Evolutionary conservation across 2,888 invertebrate genomes (phyloP).

Genomic region (Hypena proboscidalis): DNA sequence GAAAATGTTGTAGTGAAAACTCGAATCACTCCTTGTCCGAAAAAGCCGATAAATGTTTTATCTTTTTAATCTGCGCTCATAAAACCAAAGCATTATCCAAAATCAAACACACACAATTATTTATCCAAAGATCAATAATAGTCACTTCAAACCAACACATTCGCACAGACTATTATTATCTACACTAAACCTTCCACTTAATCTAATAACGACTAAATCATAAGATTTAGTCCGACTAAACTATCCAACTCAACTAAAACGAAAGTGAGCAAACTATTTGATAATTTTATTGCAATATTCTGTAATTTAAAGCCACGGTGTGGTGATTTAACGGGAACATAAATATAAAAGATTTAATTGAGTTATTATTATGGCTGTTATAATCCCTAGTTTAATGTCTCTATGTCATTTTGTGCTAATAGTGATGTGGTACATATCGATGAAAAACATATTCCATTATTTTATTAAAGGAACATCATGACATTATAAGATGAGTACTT

Average conservation of each 20-base stretch:
- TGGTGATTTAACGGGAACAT: constrained; percentile 73
- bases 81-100: background rate
- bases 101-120: background rate
- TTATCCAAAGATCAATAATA: too few relatives aligned
- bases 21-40: too few relatives aligned
- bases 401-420: constrained; percentile 50
- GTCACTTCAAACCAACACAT: too few relatives aligned
- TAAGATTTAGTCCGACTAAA: constrained; percentile 3
- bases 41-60: too few relatives aligned
- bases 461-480: too few relatives aligned
- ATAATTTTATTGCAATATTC: constrained; percentile 53
- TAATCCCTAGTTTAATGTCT: constrained; percentile 69
- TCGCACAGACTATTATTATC: background rate
- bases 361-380: constrained; percentile 80
- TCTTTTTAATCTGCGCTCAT: too few relatives aligned
- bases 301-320: constrained; percentile 59
- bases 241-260: constrained; percentile 5
- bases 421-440: constrained; percentile 45
- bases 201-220: constrained; percentile 20
- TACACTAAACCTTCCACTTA: constrained; percentile 20
- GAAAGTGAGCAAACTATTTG: constrained; percentile 27
- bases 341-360: constrained; percentile 83
- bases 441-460: background rate
- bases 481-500: too few relatives aligned
- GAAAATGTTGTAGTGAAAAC: too few relatives aligned